Conservation (phyloP, 2,113 vertebrate genomes). For the Lycaon pictus region DNA sequence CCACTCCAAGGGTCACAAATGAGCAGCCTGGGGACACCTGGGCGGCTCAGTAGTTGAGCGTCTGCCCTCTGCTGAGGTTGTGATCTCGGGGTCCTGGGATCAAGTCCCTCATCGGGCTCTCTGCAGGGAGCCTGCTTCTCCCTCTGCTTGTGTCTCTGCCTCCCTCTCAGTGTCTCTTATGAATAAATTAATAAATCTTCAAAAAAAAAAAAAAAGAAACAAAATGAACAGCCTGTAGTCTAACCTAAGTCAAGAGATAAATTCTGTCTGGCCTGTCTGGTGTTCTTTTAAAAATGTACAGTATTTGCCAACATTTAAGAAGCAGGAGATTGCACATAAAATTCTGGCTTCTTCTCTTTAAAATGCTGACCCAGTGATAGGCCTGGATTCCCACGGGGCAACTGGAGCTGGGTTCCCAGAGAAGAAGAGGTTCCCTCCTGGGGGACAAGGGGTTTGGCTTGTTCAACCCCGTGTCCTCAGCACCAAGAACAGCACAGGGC, state of each 20-base stretch:
- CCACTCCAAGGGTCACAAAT: neutral
- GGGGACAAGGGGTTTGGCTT: neutral
- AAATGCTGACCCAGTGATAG: neutral
- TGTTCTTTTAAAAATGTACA: constrained; percentile 28
- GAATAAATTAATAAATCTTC: too few species aligned
- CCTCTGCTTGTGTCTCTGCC: too few species aligned
- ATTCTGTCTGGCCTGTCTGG: neutral
- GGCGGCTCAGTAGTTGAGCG: too few species aligned
- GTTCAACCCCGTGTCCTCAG: neutral
- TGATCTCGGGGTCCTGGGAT: too few species aligned
- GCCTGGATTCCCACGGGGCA: neutral
- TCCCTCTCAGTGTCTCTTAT: too few species aligned
- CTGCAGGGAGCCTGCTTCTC: too few species aligned
- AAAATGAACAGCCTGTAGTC: neutral
- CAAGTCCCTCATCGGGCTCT: too few species aligned
- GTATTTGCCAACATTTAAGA: constrained; percentile 33
- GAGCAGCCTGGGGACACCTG: neutral
- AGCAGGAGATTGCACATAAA: neutral
- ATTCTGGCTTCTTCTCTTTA: constrained; percentile 34
- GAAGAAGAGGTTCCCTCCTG: neutral
- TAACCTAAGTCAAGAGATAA: neutral
- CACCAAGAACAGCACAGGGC: neutral
- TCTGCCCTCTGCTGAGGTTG: too few species aligned
- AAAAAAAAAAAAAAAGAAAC: too few species aligned
- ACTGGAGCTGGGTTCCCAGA: neutral